Base-by-base conservation (phyloP, 2,797 vertebrate genomes). In the Alca torda region DNA sequence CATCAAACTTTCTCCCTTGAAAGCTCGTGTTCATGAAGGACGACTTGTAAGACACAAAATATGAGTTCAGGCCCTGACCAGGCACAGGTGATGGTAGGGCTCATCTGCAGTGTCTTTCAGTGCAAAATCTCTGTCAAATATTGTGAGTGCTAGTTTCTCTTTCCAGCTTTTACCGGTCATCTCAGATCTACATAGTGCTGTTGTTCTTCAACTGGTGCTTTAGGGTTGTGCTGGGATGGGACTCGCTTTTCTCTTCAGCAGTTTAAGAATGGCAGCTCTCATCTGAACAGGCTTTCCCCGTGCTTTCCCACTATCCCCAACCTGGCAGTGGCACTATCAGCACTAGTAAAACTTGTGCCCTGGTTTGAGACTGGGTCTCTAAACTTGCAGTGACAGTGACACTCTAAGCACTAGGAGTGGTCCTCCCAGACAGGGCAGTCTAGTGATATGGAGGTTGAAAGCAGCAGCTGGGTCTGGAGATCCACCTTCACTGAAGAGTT, bases 51-150 rank as follows among this genome's bases (percentile, higher is more conserved):
- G 16, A 54, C 15, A 88, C 54, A 37, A 81, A 64, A 25, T 25
- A 53, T 0, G 0, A 6, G 1, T 69, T 89, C 67, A 67, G 31
- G 14, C 18, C 35, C 21, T 70, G 23, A 51, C 17, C 8, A 35
- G 18, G 59, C 20, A 31, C 26, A 43, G 7, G 20, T 45, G 46
- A 69, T 51, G 23, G 31, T 3, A 31, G 15, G 4, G 13, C 12
- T 68, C 25, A 54, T 43, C 41, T 91, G 18, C 57, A 73, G 16
- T 31, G 7, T 30, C 45, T 72, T 61, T 59, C 60, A 84, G 16
- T 53, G 61, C 19, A 84, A 90, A 84, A 79, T 46, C 46, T 57
- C 21, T 46, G 11, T 19, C 18, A 88, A 67, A 16, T 51, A 6
- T 14, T 72, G 4, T 39, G n/a, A 70, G 12, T 63, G 4, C 16